A percentile compares a stretch with the other conserved stretches of the same genome.
These are phyloP conservation scores for Dendronephthya gigantea DNA, from an alignment of 64 coral and sea anemone genomes.

Conservation along the genomic window DNA sequence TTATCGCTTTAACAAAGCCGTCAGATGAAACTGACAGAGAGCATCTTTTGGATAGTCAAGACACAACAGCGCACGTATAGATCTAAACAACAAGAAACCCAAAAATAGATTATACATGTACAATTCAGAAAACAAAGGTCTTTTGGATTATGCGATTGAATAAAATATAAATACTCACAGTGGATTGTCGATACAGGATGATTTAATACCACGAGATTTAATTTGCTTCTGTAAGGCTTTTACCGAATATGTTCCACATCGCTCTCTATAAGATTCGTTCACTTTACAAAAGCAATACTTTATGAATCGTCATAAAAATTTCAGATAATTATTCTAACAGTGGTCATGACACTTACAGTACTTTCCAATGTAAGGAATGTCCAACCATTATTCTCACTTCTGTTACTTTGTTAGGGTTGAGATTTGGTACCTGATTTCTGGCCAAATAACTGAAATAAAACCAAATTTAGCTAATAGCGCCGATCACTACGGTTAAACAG, in stretches of 20 bases:
- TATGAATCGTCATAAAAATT: background rate
- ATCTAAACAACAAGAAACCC: slow-evolving; percentile 32
- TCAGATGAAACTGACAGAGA: slow-evolving; percentile 48
- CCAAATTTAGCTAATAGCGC: background rate
- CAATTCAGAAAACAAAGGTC: no score
- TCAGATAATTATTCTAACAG: background rate
- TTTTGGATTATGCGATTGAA: background rate
- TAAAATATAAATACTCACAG: slow-evolving; percentile 48
- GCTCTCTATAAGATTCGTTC: slow-evolving; percentile 68
- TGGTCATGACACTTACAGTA: slow-evolving; percentile 53
- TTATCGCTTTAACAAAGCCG: background rate
- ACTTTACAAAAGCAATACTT: background rate
- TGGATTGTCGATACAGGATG: slow-evolving; percentile 71
- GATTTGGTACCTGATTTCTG: slow-evolving; percentile 68
- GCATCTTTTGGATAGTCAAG: slow-evolving; percentile 56
- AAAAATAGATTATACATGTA: no score
- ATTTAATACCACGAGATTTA: slow-evolving; percentile 44
- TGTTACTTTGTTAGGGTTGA: slow-evolving; percentile 39
- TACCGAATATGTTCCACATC: slow-evolving; percentile 60
- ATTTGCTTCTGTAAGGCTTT: slow-evolving; percentile 52
- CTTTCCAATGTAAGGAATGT: slow-evolving; percentile 59
- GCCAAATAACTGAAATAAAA: slow-evolving; percentile 59
- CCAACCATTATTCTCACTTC: slow-evolving; percentile 83
- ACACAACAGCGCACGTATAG: slow-evolving; percentile 64
- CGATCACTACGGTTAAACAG: no score